Evolutionary conservation across 2,113 vertebrate genomes (phyloP), one percentile per base, ranked within the genome.

Genomic region (Alligator mississippiensis): DNA sequence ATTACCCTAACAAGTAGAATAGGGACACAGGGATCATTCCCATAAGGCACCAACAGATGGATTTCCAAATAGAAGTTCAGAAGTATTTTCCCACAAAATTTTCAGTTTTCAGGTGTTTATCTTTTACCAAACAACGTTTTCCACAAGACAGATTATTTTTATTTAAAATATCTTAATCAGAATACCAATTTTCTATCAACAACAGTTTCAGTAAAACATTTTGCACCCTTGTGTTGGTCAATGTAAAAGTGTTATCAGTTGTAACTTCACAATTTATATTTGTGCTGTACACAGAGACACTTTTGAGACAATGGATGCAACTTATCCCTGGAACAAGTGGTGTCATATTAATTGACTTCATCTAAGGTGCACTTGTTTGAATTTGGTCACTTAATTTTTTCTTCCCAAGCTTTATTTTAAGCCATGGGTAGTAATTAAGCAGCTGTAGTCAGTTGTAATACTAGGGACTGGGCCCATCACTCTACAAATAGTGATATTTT

Each of bases 401-500:
- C 34, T 86, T 92, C 70, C 66, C 57, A 77, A 63, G 10, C 85
- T 86, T 92, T 82, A 66, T 86, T 66, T 60, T 90, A 34, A 93
- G 72, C 22, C 38, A 82, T 78, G 83, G 62, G 14, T 63, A 14
- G 62, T 22, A 63, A 27, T 63, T 22, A 25, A 13, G 27, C 81
- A 72, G 54, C 64, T 2, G 6, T 91, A 93, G 87, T 82, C 86
- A 2, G 5, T 74, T 79, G 24, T 58, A 90, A 80, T 89, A 77
- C 22, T 30, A 30, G 68, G 66, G 30, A 79, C 94, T 93, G 93
- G 79, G 75, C 81, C 62, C 3, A 1, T 62, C 66, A 88, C 34
- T 93, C 91, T 90, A 93, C 90, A 93, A 95, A 89, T 24, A 76
- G 80, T 30, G 76, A 83, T 91, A 79, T 83, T 86, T 85, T 93